Conservation (phyloP, 2,113 vertebrate genomes). For the Azemiops feae region DNA sequence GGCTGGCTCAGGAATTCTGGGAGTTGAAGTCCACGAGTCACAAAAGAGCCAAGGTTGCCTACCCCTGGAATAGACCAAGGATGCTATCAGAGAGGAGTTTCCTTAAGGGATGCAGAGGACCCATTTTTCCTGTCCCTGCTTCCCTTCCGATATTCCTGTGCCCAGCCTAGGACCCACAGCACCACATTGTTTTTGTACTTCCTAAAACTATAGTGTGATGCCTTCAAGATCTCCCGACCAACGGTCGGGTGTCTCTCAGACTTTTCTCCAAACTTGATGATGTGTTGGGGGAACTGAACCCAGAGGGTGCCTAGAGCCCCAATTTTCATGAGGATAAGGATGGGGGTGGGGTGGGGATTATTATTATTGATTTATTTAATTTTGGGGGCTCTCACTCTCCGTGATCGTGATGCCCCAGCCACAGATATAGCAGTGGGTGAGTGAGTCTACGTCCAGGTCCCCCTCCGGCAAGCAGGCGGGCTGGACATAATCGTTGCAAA, state of each 20-base stretch:
- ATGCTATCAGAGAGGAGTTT: background rate
- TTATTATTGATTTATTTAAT: background rate
- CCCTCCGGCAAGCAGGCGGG: slow-evolving; percentile 29
- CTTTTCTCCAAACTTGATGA: background rate
- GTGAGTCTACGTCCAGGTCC: background rate
- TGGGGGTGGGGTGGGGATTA: background rate
- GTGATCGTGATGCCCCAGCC: slow-evolving; percentile 21
- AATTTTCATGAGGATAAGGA: background rate
- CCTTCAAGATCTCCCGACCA: background rate
- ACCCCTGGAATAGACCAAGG: background rate
- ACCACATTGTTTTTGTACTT: background rate
- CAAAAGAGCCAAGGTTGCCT: no score
- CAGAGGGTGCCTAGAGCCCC: background rate
- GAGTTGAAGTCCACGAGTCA: no score
- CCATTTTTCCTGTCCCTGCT: background rate
- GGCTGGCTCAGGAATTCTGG: no score
- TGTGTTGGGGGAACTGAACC: background rate
- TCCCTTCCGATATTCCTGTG: background rate
- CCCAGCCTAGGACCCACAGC: background rate
- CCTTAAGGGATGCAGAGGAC: background rate
- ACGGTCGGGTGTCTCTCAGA: background rate
- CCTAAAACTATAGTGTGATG: background rate
- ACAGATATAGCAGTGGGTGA: slow-evolving; percentile 26
- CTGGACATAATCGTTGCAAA: slow-evolving; percentile 29
- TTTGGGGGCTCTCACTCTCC: background rate